Evolutionary conservation across 2,888 invertebrate genomes (phyloP), one percentile per base, ranked within the genome.

Genomic region (Coremacera marginata): DNA sequence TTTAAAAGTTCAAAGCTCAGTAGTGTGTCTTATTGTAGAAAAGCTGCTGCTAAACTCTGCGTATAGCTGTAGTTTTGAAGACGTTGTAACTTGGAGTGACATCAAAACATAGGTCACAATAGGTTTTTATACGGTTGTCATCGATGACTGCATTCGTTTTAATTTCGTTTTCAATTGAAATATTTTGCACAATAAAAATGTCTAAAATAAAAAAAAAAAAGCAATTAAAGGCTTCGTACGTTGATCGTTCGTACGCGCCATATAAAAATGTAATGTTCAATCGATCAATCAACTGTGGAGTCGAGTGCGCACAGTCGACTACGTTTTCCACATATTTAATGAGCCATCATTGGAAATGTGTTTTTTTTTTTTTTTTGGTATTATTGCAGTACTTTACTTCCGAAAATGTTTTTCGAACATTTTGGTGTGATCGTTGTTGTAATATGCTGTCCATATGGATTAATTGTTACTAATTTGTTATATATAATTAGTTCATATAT

Each of bases 11-110:
- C 0, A 44, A 11, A 44, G 44, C 44, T 44, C 44, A 11, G 11
- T 44, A 37, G 14, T 44, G 11, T 11, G 1, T 14, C 1, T 14
- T 3, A 44, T 2, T 44, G 7, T 27, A 16, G 34, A 63, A 27
- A n/a, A 34, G 62, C 34, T 63, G 31, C n/a, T 51, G 67, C 14
- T n/a, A 68, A 49, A 68, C 51, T 68, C 25, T 37, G n/a, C 11
- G 51, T 25, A 37, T 19, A n/a, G 49, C 49, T 57, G 70, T 16
- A 57, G 57, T 62, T 72, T 70, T 72, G 34, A 52, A 16, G 67
- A 79, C 76, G 71, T 79, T 67, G 79, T 65, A 67, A 73, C 82
- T 81, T 79, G 80, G 84, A 83, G 82, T 88, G 86, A 86, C 81
- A 83, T 82, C 81, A 79, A 81, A 81, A 77, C 76, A 68, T 80